Conservation (phyloP, 2,888 invertebrate species). For the Siphonodentalium dalli region DNA sequence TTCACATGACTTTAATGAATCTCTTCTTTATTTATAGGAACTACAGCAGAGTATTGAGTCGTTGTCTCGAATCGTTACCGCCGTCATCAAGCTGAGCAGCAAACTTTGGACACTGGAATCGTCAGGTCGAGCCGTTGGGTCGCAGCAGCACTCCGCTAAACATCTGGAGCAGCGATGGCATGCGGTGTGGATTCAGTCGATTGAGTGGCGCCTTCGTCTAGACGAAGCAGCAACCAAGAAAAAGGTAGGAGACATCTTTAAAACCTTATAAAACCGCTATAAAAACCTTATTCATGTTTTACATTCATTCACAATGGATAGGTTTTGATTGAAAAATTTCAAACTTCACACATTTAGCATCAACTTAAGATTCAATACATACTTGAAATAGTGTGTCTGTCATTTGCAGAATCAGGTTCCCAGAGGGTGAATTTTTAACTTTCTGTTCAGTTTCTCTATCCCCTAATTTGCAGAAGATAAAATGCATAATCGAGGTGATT, state of each 20-base stretch:
- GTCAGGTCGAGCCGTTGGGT: constrained; percentile 28
- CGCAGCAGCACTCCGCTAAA: constrained; percentile 71
- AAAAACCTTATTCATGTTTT: no score
- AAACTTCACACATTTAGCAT: no score
- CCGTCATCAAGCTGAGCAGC: constrained; percentile 63
- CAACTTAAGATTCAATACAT: no score
- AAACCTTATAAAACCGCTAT: no score
- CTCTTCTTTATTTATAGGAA: constrained; percentile 72
- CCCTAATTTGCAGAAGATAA: no score
- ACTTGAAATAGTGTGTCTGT: no score
- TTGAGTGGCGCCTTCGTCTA: constrained; percentile 91
- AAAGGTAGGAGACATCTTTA: constrained; percentile 41
- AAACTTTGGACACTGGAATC: constrained; percentile 46
- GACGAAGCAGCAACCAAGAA: constrained; percentile 70
- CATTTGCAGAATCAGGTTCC: no score
- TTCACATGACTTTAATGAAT: background rate
- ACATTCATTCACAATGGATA: no score
- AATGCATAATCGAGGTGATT: no score
- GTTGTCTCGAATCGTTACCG: constrained; percentile 67
- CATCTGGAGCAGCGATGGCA: constrained; percentile 89
- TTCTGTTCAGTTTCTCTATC: no score
- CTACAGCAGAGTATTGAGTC: constrained; percentile 92
- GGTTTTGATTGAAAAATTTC: no score
- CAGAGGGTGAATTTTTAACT: no score
- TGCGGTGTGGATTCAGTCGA: constrained; percentile 83